A percentile compares a stretch with the other conserved stretches of the same genome.
phyloP scores from a whole-genome alignment of 2,888 invertebrate genomes.

The Aleiodes leptofemur region DNA sequence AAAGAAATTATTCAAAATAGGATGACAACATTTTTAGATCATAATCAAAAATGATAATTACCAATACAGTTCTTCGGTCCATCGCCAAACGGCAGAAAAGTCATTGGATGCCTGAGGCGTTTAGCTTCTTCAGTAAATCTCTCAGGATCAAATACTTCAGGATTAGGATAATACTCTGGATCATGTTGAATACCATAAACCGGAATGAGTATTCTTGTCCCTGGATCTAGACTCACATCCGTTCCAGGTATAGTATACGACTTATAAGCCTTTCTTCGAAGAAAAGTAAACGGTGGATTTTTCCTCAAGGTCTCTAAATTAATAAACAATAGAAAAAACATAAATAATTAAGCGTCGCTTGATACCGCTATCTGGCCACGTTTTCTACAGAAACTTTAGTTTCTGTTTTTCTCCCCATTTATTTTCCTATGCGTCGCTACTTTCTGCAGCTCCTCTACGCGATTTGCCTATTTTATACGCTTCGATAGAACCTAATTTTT shows the following conservation, averaged over 20 bases:
- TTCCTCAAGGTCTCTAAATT: constrained; percentile 63
- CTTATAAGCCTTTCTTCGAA: constrained; percentile 62
- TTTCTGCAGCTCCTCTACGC: too few relatives aligned
- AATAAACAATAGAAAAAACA: too few relatives aligned
- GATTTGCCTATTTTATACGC: too few relatives aligned
- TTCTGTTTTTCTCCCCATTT: too few relatives aligned
- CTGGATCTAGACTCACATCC: constrained; percentile 45
- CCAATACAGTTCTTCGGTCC: constrained; percentile 70
- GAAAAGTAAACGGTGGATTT: constrained; percentile 70
- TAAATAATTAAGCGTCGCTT: too few relatives aligned
- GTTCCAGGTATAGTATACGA: constrained; percentile 44
- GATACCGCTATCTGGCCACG: too few relatives aligned
- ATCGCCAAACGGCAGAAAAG: constrained; percentile 64
- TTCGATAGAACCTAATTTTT: too few relatives aligned
- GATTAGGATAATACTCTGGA: constrained; percentile 54
- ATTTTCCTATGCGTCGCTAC: too few relatives aligned
- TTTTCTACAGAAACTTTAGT: too few relatives aligned
- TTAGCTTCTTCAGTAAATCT: constrained; percentile 60
- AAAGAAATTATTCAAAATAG: constrained; percentile 38
- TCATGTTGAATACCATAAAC: constrained; percentile 46
- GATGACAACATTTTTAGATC: background rate
- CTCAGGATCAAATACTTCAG: constrained; percentile 64
- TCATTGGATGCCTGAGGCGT: constrained; percentile 59
- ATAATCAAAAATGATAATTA: constrained; percentile 38
- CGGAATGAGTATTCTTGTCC: constrained; percentile 46